Conservation (phyloP, 1,140 invertebrate species). For the Papilio polyxenes region DNA sequence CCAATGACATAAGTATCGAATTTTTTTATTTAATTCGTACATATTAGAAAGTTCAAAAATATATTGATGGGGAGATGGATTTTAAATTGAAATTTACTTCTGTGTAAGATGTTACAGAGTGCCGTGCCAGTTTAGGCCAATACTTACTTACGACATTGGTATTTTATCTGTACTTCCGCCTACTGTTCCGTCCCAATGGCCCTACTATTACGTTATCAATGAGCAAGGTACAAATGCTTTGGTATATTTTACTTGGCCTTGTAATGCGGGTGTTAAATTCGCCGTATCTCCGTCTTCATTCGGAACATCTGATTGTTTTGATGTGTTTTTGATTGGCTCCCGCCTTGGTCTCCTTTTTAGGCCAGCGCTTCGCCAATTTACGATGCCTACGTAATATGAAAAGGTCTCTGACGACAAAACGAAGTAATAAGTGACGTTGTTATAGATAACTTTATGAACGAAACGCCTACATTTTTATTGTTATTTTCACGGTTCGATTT, state of each 20-base stretch:
- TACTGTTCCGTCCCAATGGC: slow-evolving; percentile 44
- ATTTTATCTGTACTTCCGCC: slow-evolving; percentile 55
- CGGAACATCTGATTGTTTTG: slow-evolving; percentile 51
- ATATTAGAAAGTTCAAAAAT: background rate
- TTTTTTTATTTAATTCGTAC: background rate
- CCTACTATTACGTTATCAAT: background rate
- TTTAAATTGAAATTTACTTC: background rate
- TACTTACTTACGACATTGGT: slow-evolving; percentile 10
- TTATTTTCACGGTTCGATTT: slow-evolving; percentile 4
- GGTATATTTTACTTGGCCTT: background rate
- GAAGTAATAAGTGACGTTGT: background rate
- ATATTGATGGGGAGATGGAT: background rate
- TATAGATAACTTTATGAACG: slow-evolving; percentile 12
- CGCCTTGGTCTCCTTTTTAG: slow-evolving; percentile 47
- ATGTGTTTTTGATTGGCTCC: slow-evolving; percentile 65
- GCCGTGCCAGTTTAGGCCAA: background rate
- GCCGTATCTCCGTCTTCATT: slow-evolving; percentile 49
- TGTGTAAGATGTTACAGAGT: background rate
- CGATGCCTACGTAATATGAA: background rate
- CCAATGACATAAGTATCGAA: background rate
- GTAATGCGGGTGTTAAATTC: slow-evolving; percentile 49
- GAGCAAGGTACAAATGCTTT: background rate
- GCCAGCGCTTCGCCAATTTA: slow-evolving; percentile 17
- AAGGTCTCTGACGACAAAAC: background rate
- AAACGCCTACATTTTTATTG: slow-evolving; percentile 6